Percentiles rank a stretch among this genome's conserved stretches.
Evolutionary conservation across 2,888 invertebrate genomes (phyloP).

Genomic region (Eupithecia subumbrata): DNA sequence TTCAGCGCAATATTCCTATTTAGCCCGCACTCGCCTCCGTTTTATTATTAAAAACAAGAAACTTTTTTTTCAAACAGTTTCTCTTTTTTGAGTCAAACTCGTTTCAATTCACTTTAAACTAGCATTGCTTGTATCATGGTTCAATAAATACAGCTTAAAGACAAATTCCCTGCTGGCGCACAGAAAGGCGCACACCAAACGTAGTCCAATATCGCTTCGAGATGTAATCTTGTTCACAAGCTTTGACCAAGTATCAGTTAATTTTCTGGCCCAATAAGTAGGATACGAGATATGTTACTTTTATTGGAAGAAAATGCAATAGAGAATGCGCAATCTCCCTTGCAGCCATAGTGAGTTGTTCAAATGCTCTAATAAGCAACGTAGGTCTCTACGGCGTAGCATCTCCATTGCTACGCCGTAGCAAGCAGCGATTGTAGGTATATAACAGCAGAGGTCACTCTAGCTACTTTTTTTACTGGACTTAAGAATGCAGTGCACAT

Average conservation of each 20-base stretch:
- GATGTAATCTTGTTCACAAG: constrained; percentile 56
- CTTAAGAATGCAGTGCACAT: neutral
- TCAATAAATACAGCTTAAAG: constrained; percentile 22
- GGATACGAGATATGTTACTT: constrained; percentile 27
- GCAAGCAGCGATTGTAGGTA: neutral
- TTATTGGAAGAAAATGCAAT: constrained; percentile 18
- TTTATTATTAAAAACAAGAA: neutral
- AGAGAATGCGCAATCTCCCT: neutral
- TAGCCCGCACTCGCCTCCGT: neutral
- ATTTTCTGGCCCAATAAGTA: constrained; percentile 61
- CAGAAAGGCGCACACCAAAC: constrained; percentile 32
- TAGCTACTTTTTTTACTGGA: neutral
- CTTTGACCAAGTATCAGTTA: constrained; percentile 51
- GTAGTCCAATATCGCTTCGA: constrained; percentile 50
- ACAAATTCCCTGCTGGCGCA: constrained; percentile 21
- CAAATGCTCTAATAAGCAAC: neutral
- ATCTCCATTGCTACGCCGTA: neutral
- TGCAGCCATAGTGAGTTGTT: neutral
- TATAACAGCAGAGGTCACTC: neutral
- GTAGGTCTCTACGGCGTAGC: neutral
- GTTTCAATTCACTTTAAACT: constrained; percentile 11
- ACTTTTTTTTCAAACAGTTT: neutral
- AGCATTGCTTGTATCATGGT: constrained; percentile 8
- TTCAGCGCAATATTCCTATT: neutral
- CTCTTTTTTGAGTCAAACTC: neutral